Evolutionary conservation across 1,140 invertebrate genomes (phyloP), one percentile per base, ranked within the genome.

Genomic region (Drosophila albomicans): DNA sequence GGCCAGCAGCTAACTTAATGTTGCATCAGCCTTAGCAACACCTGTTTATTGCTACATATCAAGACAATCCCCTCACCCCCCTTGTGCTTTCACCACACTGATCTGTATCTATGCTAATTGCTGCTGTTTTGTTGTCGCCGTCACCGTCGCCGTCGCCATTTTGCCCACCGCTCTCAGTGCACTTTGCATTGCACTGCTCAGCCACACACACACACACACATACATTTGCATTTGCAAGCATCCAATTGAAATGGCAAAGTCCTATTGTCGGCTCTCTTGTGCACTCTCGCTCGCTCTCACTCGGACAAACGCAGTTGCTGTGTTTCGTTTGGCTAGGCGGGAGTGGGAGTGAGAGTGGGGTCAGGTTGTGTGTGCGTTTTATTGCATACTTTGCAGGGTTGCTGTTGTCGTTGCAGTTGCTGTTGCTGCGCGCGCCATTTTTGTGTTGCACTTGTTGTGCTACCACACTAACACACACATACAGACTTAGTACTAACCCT

Each of bases 311-410:
- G 58, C 49, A 54, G 25, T 58, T 20, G 35, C 11, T 38, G 35
- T 10, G 20, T 25, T 25, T 25, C 0, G 20, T 25, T 4, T 25
- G 35, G 10, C 0, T 38, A 3, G 32, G 35, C 3, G 1, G 8
- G 8, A 38, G 35, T 8, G 35, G 35, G 35, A 10, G 35, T 1
- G 10, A 10, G 10, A 3, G 7, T 3, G 35, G 35, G 15, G 46
- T 49, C 15, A 10, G 45, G 10, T n/a, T 51, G 16, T 1, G 5
- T 16, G 13, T 8, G n/a, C 8, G 65, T 56, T 72, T 56, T 25
- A 66, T 76, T 72, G 74, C 69, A 76, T 76, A 72, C 68, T 66
- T 76, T 66, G 68, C 74, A 76, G 74, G 74, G 74, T 76, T 72
- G 74, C 68, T 46, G 49, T 8, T 48, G 43, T 11, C 15, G 51